Evolutionary conservation across 2,888 invertebrate species (phyloP), one percentile per base, ranked within the genome.

Genomic region (Oscheius sp.): DNA sequence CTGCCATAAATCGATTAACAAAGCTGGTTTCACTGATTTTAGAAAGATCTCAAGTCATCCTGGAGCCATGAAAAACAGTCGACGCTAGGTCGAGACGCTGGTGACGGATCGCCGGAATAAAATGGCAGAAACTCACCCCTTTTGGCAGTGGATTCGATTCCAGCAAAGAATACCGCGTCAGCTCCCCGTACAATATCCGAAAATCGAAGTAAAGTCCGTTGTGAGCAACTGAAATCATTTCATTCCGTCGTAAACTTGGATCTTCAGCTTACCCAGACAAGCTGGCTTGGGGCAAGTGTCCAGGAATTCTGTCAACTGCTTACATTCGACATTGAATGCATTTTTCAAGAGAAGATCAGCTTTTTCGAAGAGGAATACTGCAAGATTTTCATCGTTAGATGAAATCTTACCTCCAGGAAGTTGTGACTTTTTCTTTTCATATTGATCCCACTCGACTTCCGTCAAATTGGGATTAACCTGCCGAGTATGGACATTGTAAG

Each of bases 101-200:
- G 9, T 6, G 35, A 9, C 35, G 9, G 35, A 35, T 35, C 35
- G 5, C 35, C 35, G 35, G 35, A 1, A 25, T 6, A 23, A 66
- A 5, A 12, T 12, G 25, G 27, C n/a, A 41, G 13, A 16, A 68
- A 58, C 61, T 52, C 29, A 76, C 74, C 45, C 71, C 69, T 0
- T 74, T 7, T 2, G 80, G 80, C 9, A 80, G 64, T 6, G 53
- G 46, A 21, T 52, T 13, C 27, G 49, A 43, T 25, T 77, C 70
- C 3, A 79, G 45, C 29, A 84, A 21, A 9, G 70, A 56, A 45
- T 77, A 69, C n/a, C 83, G 64, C n/a, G 69, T 35, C 45, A 86
- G 41, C 61, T 87, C 86, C 1, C 77, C 79, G 61, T 81, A 79
- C 12, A 87, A 73, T n/a, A 87, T 72, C 0, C 86, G 78, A 49